Evolutionary conservation across 53 echinoderm and acorn worm species (phyloP), one percentile per base, ranked within the genome.

Genomic region (Henricia sp.): DNA sequence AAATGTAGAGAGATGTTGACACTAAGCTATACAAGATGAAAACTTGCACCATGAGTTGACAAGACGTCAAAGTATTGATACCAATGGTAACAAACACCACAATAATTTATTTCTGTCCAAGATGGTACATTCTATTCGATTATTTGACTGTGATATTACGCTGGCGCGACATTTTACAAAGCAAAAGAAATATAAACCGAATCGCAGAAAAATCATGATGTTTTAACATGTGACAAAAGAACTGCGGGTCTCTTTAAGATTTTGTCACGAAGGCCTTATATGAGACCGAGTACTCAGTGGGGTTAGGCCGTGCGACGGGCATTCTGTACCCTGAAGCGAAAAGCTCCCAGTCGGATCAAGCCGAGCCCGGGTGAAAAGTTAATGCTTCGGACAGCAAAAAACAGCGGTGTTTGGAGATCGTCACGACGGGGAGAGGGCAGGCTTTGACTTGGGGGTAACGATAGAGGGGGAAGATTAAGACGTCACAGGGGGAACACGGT

Each of bases 321-420:
- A 28, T 48, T 29, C 51, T 0, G 1, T 52, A 23, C 5, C 52
- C 48, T 30, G 34, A 21, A 44, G 37, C 72, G 21, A 0, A 30
- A 39, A 33, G 21, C 4, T 29, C 28, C 51, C 51, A 44, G 29
- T 35, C 52, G 32, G n/a, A 51, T 34, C 48, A 21, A 52, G 50
- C n/a, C 72, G 50, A 20, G 50, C 32, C 54, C 37, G 25, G 52
- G 72, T 72, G 72, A 53, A 37, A 54, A 23, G 53, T 17, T 72
- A 72, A 72, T 72, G 52, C 36, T 32, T 72, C 34, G 72, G 9
- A 72, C 72, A 72, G 72, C 36, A 48, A 53, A 35, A 36, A 37
- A 52, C 3, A 60, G 72, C 23, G n/a, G 54, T 6, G 33, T 3
- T 37, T 30, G 19, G 52, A 27, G 19, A 67, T n/a, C 67, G 21